Percentiles rank a stretch among this genome's conserved stretches.
phyloP scores from a whole-genome alignment of 2,113 vertebrate species.

The Corythornis madagascariensis region DNA sequence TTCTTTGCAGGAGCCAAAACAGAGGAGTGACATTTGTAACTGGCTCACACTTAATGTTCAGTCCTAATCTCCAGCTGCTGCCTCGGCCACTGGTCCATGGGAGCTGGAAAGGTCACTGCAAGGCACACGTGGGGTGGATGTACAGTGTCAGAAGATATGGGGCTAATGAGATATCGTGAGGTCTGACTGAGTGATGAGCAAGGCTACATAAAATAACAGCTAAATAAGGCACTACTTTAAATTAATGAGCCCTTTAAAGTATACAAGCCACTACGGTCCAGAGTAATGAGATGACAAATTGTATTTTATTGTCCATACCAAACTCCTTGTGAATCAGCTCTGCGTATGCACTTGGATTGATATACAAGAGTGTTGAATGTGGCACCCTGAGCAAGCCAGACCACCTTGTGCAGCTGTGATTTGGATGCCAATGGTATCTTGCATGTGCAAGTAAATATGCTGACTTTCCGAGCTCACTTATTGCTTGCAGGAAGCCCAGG shows the following conservation, averaged over 20 bases:
- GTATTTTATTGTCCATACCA: not conserved
- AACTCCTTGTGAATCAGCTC: not conserved
- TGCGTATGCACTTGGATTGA: rapidly evolving
- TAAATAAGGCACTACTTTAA: not conserved
- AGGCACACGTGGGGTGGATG: not conserved
- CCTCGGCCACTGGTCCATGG: rapidly evolving
- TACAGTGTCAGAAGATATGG: rapidly evolving
- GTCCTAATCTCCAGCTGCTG: not conserved
- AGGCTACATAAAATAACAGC: not conserved
- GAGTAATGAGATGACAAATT: not conserved
- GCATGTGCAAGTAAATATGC: not conserved
- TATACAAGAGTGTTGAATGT: not conserved
- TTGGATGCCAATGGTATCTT: not conserved
- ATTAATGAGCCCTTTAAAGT: slow-evolving; percentile 18
- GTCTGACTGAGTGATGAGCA: not conserved
- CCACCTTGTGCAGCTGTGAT: not conserved
- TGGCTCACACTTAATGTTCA: not conserved
- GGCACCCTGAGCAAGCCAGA: not conserved
- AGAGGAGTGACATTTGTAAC: not conserved
- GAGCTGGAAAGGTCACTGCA: not conserved
- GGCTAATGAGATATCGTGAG: not conserved
- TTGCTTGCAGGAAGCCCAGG: not conserved
- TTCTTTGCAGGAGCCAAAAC: not conserved
- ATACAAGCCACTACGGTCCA: not conserved
- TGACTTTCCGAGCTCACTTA: not conserved